Evolutionary conservation across 2,888 invertebrate genomes (phyloP).

Genomic region (Nomada ferruginata): DNA sequence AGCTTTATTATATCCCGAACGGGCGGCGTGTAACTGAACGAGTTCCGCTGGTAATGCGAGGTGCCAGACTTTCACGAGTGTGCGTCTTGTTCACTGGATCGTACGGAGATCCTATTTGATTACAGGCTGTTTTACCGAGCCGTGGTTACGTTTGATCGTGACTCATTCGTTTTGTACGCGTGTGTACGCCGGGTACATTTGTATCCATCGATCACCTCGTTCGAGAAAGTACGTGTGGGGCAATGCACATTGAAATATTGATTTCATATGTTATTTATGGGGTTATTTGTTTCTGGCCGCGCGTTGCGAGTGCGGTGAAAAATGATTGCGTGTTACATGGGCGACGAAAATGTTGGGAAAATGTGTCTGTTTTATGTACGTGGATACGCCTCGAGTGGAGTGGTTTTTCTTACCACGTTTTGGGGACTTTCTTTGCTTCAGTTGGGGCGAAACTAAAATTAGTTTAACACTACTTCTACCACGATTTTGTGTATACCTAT

Average conservation of each 20-base stretch:
- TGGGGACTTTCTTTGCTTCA: too few species aligned
- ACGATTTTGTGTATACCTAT: too few species aligned
- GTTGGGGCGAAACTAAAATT: too few species aligned
- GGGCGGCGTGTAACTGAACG: slow-evolving; percentile 40
- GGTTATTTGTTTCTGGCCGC: background rate
- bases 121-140: slow-evolving; percentile 66
- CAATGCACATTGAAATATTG: slow-evolving; percentile 62
- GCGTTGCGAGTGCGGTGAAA: background rate
- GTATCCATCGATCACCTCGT: slow-evolving; percentile 67
- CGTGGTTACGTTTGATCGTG: slow-evolving; percentile 72
- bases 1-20: slow-evolving; percentile 37
- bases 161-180: slow-evolving; percentile 66
- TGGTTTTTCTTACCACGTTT: too few species aligned
- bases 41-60: slow-evolving; percentile 57
- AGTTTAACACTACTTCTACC: too few species aligned
- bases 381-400: too few species aligned
- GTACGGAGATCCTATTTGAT: slow-evolving; percentile 73
- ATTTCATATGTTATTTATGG: slow-evolving; percentile 54
- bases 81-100: slow-evolving; percentile 68
- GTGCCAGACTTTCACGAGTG: slow-evolving; percentile 68
- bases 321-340: slow-evolving; percentile 8
- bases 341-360: too few species aligned
- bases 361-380: too few species aligned
- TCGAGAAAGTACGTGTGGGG: slow-evolving; percentile 67
- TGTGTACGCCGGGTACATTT: slow-evolving; percentile 39